Conservation (phyloP, 2,888 invertebrate species). For the Hyalella azteca region DNA sequence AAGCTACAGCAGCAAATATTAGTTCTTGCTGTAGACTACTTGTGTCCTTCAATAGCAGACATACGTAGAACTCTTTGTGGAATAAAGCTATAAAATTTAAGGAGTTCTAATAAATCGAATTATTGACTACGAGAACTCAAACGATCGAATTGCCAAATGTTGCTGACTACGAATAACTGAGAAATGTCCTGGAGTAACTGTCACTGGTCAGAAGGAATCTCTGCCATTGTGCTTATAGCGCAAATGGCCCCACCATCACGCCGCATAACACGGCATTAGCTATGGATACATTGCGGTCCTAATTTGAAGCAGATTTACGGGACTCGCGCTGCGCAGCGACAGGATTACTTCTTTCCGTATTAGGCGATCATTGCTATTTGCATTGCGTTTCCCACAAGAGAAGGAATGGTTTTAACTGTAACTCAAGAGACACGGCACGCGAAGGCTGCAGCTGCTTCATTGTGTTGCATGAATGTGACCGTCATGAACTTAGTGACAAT, state of each 20-base stretch:
- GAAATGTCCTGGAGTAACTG: not conserved
- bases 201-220: not conserved
- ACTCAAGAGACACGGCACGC: not conserved
- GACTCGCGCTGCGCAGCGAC: not conserved
- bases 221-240: conserved; percentile 8
- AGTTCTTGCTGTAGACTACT: too few relatives aligned
- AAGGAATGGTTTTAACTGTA: not conserved
- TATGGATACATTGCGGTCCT: not conserved
- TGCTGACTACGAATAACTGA: too few relatives aligned
- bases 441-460: not conserved
- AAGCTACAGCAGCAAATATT: too few relatives aligned
- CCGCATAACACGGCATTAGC: not conserved
- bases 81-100: too few relatives aligned
- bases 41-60: too few relatives aligned
- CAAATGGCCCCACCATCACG: not conserved
- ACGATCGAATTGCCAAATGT: too few relatives aligned
- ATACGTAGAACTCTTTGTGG: too few relatives aligned
- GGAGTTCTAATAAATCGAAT: too few relatives aligned
- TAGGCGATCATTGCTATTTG: not conserved
- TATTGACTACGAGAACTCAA: too few relatives aligned
- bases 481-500: too few relatives aligned
- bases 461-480: too few relatives aligned
- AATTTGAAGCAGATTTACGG: conserved; percentile 20
- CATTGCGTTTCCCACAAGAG: not conserved
- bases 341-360: not conserved